Evolutionary conservation across 2,888 invertebrate genomes (phyloP).

Genomic region (Aproaerema taeniolella): DNA sequence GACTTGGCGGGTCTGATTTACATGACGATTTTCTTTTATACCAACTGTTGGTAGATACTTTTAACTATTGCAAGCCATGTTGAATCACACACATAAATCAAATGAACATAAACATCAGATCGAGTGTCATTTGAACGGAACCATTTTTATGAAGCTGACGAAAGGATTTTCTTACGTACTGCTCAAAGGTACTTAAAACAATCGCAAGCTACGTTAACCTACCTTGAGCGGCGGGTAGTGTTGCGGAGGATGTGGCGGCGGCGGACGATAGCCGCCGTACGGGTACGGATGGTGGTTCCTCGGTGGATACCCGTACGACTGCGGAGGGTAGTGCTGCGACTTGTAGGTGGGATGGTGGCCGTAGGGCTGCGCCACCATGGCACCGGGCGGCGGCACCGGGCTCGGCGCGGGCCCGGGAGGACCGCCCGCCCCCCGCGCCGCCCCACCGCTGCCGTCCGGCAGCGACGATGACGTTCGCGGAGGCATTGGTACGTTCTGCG

Average conservation of each 20-base stretch:
- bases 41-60: too few species aligned
- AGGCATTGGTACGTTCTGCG: conserved; percentile 97
- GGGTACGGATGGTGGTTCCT: conserved; percentile 71
- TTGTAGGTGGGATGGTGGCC: conserved; percentile 60
- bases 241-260: conserved; percentile 63
- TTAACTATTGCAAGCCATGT: too few species aligned
- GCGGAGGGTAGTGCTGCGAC: conserved; percentile 67
- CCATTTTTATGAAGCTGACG: too few species aligned
- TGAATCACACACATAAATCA: too few species aligned
- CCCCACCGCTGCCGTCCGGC: conserved; percentile 73
- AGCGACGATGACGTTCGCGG: conserved; percentile 93
- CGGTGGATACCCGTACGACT: conserved; percentile 65
- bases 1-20: too few species aligned
- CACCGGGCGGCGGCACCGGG: conserved; percentile 55
- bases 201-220: too few species aligned
- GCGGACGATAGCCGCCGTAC: conserved; percentile 59
- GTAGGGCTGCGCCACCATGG: conserved; percentile 63
- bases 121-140: too few species aligned
- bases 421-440: conserved; percentile 44
- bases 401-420: conserved; percentile 44
- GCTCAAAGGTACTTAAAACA: too few species aligned
- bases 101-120: too few species aligned
- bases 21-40: too few species aligned
- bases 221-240: conserved; percentile 68
- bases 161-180: too few species aligned